These are phyloP conservation scores for Stigmatopora nigra DNA, from an alignment of 2,113 vertebrate species.

Conservation along the genomic window DNA sequence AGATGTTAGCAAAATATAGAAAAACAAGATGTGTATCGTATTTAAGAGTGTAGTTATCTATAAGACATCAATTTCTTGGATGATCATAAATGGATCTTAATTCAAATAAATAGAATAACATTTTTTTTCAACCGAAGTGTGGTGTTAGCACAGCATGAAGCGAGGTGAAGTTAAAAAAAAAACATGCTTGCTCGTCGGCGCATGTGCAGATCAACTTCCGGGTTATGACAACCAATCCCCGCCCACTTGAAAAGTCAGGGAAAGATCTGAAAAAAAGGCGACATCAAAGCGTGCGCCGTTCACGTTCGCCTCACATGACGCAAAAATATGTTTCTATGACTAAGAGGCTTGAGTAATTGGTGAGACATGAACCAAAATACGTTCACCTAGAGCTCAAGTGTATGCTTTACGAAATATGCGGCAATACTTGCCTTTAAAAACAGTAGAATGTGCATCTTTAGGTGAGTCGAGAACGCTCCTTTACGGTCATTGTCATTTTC, in stretches of 20 bases:
- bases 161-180: not conserved
- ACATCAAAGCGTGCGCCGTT: not conserved
- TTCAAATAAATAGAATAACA: not conserved
- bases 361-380: not conserved
- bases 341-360: not conserved
- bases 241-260: not conserved
- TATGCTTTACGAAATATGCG: not conserved
- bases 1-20: not conserved
- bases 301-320: not conserved
- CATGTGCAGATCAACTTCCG: conserved; percentile 2
- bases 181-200: conserved; percentile 27
- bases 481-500: not conserved
- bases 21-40: not conserved
- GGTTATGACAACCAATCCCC: not conserved
- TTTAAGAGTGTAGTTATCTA: not conserved
- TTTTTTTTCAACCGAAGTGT: not conserved
- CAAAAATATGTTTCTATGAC: conserved; percentile 1
- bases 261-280: not conserved
- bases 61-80: not conserved
- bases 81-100: not conserved
- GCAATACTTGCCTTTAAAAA: not conserved
- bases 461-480: not conserved
- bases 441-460: not conserved
- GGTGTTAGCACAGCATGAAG: not conserved
- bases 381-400: not conserved